Evolutionary conservation across 2,113 vertebrate genomes (phyloP).

Genomic region (Epinephelus moara): DNA sequence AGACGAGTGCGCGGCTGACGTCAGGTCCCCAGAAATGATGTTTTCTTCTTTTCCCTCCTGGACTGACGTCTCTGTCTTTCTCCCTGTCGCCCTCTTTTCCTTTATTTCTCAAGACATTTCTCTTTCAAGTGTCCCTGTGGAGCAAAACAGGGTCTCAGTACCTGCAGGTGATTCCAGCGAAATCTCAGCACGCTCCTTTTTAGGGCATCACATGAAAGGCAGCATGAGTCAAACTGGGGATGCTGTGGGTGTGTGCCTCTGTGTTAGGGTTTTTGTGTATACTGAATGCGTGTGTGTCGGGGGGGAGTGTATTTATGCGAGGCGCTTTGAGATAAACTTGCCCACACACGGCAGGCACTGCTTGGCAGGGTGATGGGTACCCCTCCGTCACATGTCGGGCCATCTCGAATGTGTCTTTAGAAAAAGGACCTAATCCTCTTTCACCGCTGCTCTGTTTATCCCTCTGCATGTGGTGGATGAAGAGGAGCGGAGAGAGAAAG

Average conservation of each 20-base stretch:
- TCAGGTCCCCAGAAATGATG: conserved; percentile 34
- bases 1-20: conserved; percentile 5
- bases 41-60: conserved; percentile 11
- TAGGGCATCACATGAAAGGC: conserved; percentile 69
- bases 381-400: conserved; percentile 44
- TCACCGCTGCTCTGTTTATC: conserved; percentile 40
- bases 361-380: conserved; percentile 55
- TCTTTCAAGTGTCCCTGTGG: conserved; percentile 52
- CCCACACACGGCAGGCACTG: conserved; percentile 53
- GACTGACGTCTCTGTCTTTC: conserved; percentile 1
- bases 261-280: conserved; percentile 3
- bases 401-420: conserved; percentile 66
- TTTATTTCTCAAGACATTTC: conserved; percentile 38
- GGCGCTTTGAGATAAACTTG: conserved; percentile 46
- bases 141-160: conserved; percentile 53
- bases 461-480: conserved; percentile 37
- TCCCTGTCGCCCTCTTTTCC: background rate
- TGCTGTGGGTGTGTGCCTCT: conserved; percentile 14
- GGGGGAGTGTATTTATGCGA: conserved; percentile 23
- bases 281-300: conserved; percentile 27
- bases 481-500: background rate
- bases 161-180: conserved; percentile 60
- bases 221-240: conserved; percentile 19
- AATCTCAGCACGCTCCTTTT: conserved; percentile 53
- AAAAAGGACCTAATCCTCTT: conserved; percentile 69